A percentile compares a stretch with the other conserved stretches of the same genome.
Conservation (phyloP, 2,888 invertebrate species). For the Lacanobia oleracea region DNA sequence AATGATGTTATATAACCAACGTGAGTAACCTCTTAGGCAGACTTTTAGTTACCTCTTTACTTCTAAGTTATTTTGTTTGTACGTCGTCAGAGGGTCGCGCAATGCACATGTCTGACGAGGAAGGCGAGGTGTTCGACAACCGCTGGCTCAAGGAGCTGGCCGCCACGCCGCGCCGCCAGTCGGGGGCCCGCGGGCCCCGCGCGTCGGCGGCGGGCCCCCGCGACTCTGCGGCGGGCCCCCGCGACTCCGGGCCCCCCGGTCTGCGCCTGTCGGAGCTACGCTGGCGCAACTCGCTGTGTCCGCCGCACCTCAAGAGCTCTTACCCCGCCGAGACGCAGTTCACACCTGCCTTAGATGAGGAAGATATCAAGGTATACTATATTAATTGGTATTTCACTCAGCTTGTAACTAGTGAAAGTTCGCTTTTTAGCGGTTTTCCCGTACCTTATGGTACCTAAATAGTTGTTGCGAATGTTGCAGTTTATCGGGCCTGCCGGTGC, state of each 20-base stretch:
- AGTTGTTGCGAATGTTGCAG: conserved; percentile 36
- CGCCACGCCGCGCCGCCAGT: conserved; percentile 87
- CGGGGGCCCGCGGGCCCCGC: conserved; percentile 78
- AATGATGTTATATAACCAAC: no score
- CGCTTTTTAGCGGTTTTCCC: background rate
- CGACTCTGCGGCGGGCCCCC: conserved; percentile 83
- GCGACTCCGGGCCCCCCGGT: conserved; percentile 59
- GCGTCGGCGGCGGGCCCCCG: conserved; percentile 87
- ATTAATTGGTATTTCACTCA: background rate
- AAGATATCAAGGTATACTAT: conserved; percentile 82
- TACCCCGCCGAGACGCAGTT: conserved; percentile 96
- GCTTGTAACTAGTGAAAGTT: background rate
- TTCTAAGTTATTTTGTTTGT: no score
- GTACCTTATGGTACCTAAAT: background rate
- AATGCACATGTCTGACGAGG: conserved; percentile 95
- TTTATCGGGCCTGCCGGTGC: conserved; percentile 72
- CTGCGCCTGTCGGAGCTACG: conserved; percentile 92
- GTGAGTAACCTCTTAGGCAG: no score
- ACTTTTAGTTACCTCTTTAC: no score
- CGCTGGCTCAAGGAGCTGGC: conserved; percentile 93
- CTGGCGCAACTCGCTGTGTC: conserved; percentile 95
- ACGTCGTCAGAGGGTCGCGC: conserved; percentile 81
- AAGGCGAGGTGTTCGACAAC: conserved; percentile 96
- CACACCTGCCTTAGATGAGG: conserved; percentile 87
- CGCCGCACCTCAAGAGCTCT: conserved; percentile 96